Percentiles rank a stretch among this genome's conserved stretches.
Conservation (phyloP, 2,888 invertebrate genomes). For the Podotricha telesiphe region DNA sequence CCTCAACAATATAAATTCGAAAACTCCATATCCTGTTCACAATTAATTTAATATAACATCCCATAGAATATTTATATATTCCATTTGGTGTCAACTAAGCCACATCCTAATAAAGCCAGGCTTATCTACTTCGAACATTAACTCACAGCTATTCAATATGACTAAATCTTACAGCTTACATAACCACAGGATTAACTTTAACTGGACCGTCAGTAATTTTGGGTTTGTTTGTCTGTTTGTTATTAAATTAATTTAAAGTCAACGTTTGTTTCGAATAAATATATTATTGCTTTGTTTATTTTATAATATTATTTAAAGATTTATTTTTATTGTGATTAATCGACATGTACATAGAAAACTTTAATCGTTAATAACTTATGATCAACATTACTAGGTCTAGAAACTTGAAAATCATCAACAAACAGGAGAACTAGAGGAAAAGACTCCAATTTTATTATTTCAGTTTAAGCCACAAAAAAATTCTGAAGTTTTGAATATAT, state of each 20-base stretch:
- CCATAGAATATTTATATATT: conserved; percentile 39
- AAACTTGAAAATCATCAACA: too few relatives aligned
- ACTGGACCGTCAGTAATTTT: conserved; percentile 35
- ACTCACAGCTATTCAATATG: conserved; percentile 45
- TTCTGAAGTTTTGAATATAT: too few relatives aligned
- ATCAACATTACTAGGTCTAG: too few relatives aligned
- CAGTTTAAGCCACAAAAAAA: too few relatives aligned
- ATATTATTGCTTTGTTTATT: too few relatives aligned
- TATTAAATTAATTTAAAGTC: conserved; percentile 24
- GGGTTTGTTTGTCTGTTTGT: conserved; percentile 28
- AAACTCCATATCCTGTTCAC: not conserved
- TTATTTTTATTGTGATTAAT: too few relatives aligned
- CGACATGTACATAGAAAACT: too few relatives aligned
- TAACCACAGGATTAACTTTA: conserved; percentile 44
- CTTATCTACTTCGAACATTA: conserved; percentile 46
- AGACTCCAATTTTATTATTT: too few relatives aligned
- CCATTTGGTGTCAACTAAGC: conserved; percentile 40
- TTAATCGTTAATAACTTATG: too few relatives aligned
- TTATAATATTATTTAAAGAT: too few relatives aligned
- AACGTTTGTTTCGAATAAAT: not conserved
- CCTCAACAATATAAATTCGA: too few relatives aligned
- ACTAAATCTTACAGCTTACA: conserved; percentile 42
- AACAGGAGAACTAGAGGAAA: too few relatives aligned
- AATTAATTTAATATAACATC: conserved; percentile 16
- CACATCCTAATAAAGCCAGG: conserved; percentile 42